These are phyloP conservation scores for Varanus komodoensis DNA, from an alignment of 2,113 vertebrate genomes.

Conservation along the genomic window DNA sequence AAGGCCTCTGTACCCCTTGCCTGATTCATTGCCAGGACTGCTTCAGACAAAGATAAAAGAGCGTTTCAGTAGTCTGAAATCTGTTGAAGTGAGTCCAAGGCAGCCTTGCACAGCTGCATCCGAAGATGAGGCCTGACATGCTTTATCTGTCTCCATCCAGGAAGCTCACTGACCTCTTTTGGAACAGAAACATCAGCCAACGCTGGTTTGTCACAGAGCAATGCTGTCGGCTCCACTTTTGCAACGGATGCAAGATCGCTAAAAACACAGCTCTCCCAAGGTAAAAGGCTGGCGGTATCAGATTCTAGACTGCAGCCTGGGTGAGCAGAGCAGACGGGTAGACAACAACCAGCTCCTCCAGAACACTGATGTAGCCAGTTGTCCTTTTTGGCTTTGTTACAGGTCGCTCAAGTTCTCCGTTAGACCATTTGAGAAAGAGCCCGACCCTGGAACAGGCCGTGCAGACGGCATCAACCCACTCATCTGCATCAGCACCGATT, in stretches of 20 bases:
- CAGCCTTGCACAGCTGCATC: not conserved
- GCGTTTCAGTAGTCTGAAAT: not conserved
- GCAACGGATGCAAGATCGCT: slow-evolving; percentile 81
- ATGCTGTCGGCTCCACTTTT: slow-evolving; percentile 79
- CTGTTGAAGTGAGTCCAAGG: not conserved
- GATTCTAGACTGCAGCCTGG: not conserved
- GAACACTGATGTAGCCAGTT: slow-evolving; percentile 39
- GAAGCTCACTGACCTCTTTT: slow-evolving; percentile 85
- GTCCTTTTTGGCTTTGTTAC: slow-evolving; percentile 55
- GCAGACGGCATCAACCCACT: slow-evolving; percentile 82
- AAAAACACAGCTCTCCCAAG: slow-evolving; percentile 85
- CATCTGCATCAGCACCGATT: slow-evolving; percentile 78
- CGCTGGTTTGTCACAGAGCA: slow-evolving; percentile 79
- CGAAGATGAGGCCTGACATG: not conserved
- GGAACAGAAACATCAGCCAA: slow-evolving; percentile 79
- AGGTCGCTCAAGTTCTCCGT: slow-evolving; percentile 88
- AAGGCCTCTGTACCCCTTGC: not conserved
- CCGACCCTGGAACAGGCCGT: slow-evolving; percentile 85
- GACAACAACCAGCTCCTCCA: slow-evolving; percentile 55
- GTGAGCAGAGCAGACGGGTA: slow-evolving; percentile 33
- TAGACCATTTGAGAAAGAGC: slow-evolving; percentile 86
- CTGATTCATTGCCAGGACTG: not conserved
- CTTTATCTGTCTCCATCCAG: slow-evolving; percentile 76
- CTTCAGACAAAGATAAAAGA: not conserved
- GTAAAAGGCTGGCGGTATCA: slow-evolving; percentile 63